Conservation (phyloP, 2,113 vertebrate genomes). For the Haplochromis vanheusdeni region DNA sequence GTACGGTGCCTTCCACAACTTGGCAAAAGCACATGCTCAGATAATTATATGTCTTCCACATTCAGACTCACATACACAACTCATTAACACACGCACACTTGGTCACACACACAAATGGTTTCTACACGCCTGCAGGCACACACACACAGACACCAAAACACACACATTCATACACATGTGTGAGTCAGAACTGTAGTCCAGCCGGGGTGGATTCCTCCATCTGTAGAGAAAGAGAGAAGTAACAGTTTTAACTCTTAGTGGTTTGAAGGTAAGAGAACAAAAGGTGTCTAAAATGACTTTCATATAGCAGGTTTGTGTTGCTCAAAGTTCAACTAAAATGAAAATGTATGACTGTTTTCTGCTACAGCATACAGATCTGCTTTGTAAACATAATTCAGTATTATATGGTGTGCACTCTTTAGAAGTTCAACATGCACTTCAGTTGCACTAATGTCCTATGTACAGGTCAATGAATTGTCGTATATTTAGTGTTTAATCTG, state of each 20-base stretch:
- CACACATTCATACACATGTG: not conserved
- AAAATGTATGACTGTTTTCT: not conserved
- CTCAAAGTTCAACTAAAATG: not conserved
- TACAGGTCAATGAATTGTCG: not conserved
- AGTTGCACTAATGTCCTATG: not conserved
- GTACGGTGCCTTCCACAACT: slow-evolving; percentile 63
- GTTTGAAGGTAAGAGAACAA: not conserved
- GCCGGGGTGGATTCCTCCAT: slow-evolving; percentile 38
- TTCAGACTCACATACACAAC: slow-evolving; percentile 2
- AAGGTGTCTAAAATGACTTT: not conserved
- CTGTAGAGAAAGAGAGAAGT: slow-evolving; percentile 26
- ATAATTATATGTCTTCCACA: slow-evolving; percentile 56
- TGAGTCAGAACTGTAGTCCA: slow-evolving; percentile 27
- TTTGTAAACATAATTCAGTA: not conserved
- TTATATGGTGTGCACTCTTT: not conserved
- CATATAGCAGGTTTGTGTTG: not conserved
- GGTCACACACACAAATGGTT: not conserved
- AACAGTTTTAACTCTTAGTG: slow-evolving; percentile 27
- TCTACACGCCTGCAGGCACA: not conserved
- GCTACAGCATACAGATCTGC: not conserved
- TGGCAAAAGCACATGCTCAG: slow-evolving; percentile 58
- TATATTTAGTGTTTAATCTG: not conserved
- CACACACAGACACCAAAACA: not conserved
- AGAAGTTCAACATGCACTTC: not conserved
- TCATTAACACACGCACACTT: not conserved